These are phyloP conservation scores for Trichopoda pennipes DNA, from an alignment of 2,888 invertebrate species.

Conservation along the genomic window DNA sequence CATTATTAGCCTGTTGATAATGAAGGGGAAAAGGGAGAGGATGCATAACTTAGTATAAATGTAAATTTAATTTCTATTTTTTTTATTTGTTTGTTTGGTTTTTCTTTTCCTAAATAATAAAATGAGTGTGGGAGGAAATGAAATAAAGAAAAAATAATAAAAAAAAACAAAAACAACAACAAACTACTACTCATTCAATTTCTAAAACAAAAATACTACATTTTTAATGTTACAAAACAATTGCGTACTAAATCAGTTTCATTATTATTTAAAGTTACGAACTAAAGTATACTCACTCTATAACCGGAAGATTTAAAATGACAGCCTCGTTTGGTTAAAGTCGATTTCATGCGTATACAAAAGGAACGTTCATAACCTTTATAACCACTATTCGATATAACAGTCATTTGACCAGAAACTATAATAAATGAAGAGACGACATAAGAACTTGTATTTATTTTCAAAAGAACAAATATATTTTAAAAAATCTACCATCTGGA, in stretches of 20 bases:
- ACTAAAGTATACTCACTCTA: conserved; percentile 86
- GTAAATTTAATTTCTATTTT: conserved; percentile 39
- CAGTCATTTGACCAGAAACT: conserved; percentile 93
- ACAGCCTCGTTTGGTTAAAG: conserved; percentile 97
- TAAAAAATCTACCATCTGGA: conserved; percentile 89
- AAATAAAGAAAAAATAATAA: conserved; percentile 28
- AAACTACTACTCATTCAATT: conserved; percentile 22
- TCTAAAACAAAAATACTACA: conserved; percentile 17
- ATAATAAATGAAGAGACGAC: conserved; percentile 67
- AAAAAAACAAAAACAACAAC: not conserved
- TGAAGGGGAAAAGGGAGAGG: conserved; percentile 78
- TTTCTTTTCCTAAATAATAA: conserved; percentile 44
- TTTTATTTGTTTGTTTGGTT: not conserved
- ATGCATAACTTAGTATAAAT: conserved; percentile 70
- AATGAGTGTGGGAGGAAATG: conserved; percentile 60
- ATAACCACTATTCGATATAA: conserved; percentile 87
- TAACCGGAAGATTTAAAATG: conserved; percentile 98
- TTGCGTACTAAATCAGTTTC: conserved; percentile 13
- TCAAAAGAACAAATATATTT: not conserved
- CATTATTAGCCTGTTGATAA: conserved; percentile 81
- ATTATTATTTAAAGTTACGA: not conserved
- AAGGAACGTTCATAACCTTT: conserved; percentile 95
- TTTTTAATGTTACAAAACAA: conserved; percentile 4
- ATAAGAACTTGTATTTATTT: not conserved
- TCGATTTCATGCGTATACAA: conserved; percentile 98